phyloP scores from a whole-genome alignment of 64 coral and sea anemone species.

The Hydrozoanthus tunicans region DNA sequence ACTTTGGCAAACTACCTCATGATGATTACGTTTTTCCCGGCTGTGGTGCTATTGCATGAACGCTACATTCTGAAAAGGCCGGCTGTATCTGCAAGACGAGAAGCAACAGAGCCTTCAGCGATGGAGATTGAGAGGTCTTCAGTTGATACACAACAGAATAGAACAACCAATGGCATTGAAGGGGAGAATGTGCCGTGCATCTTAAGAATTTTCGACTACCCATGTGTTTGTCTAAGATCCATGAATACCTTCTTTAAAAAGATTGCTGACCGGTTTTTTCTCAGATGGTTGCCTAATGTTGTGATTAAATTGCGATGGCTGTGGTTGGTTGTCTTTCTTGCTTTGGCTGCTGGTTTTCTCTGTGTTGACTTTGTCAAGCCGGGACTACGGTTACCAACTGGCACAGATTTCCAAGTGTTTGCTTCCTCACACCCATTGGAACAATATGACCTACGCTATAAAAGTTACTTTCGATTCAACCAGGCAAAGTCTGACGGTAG shows the following conservation, averaged over 20 bases:
- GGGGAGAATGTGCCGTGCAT: not conserved
- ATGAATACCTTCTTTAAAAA: constrained; percentile 42
- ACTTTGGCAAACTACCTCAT: constrained; percentile 84
- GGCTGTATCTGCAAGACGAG: not conserved
- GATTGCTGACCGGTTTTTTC: constrained; percentile 55
- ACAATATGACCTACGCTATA: constrained; percentile 75
- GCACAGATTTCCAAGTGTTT: constrained; percentile 89
- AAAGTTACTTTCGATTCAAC: constrained; percentile 73
- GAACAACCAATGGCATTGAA: not conserved
- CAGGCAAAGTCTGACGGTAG: not conserved
- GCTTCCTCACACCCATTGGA: constrained; percentile 70
- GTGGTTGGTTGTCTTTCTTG: constrained; percentile 70
- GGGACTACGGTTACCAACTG: constrained; percentile 65
- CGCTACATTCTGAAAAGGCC: constrained; percentile 70
- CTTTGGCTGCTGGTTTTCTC: constrained; percentile 71
- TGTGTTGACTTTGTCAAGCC: constrained; percentile 82
- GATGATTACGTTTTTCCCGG: constrained; percentile 12
- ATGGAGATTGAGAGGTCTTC: constrained; percentile 3
- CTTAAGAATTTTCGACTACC: constrained; percentile 72
- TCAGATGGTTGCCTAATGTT: constrained; percentile 64
- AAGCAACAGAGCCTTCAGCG: not conserved
- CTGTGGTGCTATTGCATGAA: constrained; percentile 78
- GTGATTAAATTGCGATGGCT: constrained; percentile 75
- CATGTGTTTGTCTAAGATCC: constrained; percentile 58
- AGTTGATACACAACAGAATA: not conserved